Evolutionary conservation across 2,888 invertebrate genomes (phyloP).

Genomic region (Fabriciana adippe): DNA sequence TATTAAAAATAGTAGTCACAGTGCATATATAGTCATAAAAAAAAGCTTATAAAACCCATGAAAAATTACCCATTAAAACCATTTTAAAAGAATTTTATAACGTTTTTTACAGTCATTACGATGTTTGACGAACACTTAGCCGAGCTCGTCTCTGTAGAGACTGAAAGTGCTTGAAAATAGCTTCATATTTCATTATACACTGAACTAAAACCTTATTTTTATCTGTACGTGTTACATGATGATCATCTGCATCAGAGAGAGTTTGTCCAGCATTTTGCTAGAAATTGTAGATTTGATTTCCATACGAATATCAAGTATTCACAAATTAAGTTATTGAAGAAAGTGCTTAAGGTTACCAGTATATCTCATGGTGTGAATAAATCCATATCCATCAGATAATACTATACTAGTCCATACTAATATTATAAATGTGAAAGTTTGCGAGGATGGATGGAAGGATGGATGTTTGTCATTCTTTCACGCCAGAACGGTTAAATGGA

Average conservation of each 20-base stretch:
- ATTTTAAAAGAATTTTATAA: constrained; percentile 22
- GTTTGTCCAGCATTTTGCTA: no score
- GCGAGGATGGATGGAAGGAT: no score
- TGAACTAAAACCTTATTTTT: constrained; percentile 3
- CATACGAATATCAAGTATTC: no score
- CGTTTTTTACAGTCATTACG: constrained; percentile 19
- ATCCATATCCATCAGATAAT: no score
- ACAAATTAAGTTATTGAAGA: no score
- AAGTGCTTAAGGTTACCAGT: no score
- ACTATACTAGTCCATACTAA: no score
- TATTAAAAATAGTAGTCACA: background rate
- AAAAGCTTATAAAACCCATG: background rate
- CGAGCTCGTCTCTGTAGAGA: constrained; percentile 28
- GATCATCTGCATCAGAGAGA: background rate
- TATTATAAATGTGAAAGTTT: no score
- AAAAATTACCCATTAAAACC: constrained; percentile 7
- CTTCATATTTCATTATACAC: constrained; percentile 18
- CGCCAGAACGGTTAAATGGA: no score
- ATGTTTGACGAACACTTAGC: constrained; percentile 34
- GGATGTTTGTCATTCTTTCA: no score
- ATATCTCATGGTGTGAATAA: no score
- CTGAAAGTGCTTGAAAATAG: constrained; percentile 21
- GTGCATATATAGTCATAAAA: background rate
- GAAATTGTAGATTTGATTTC: no score
- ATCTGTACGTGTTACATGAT: background rate